phyloP scores from a whole-genome alignment of 2,113 vertebrate genomes.

The Syrmaticus mikado region DNA sequence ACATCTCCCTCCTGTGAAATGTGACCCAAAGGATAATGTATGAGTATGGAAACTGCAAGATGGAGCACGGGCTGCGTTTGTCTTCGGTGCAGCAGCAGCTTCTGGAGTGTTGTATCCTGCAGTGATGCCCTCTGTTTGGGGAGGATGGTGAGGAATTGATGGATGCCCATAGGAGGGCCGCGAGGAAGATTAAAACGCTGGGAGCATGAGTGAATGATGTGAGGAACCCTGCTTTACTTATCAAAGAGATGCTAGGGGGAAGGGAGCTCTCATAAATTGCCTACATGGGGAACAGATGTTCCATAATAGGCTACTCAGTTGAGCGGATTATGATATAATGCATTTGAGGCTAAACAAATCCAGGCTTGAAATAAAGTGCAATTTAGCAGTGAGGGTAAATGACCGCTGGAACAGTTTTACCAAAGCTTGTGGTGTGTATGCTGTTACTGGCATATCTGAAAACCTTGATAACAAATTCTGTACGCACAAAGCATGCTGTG shows the following conservation, averaged over 20 bases:
- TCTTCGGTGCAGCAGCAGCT: slow-evolving; percentile 41
- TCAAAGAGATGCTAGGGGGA: slow-evolving; percentile 30
- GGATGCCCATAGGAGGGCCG: background rate
- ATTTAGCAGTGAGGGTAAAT: background rate
- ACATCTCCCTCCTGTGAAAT: slow-evolving; percentile 23
- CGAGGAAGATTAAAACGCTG: background rate
- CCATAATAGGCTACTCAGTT: slow-evolving; percentile 35
- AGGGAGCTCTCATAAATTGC: slow-evolving; percentile 39
- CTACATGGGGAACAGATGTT: slow-evolving; percentile 56
- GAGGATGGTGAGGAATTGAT: slow-evolving; percentile 21
- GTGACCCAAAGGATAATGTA: slow-evolving; percentile 27
- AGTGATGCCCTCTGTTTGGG: slow-evolving; percentile 47
- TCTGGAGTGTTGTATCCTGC: slow-evolving; percentile 23
- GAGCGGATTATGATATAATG: slow-evolving; percentile 45
- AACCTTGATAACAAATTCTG: background rate
- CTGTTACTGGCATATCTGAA: background rate
- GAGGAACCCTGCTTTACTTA: slow-evolving; percentile 38
- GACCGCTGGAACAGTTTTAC: background rate
- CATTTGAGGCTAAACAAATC: slow-evolving; percentile 53
- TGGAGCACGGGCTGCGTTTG: background rate
- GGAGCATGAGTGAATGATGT: slow-evolving; percentile 15
- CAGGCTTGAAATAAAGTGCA: slow-evolving; percentile 20
- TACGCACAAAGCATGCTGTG: background rate
- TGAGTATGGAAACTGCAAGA: slow-evolving; percentile 43
- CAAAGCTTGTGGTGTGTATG: background rate